Percentiles rank a stretch among this genome's conserved stretches.
phyloP scores from a whole-genome alignment of 2,113 vertebrate species.

The Scartelaos histophorus region DNA sequence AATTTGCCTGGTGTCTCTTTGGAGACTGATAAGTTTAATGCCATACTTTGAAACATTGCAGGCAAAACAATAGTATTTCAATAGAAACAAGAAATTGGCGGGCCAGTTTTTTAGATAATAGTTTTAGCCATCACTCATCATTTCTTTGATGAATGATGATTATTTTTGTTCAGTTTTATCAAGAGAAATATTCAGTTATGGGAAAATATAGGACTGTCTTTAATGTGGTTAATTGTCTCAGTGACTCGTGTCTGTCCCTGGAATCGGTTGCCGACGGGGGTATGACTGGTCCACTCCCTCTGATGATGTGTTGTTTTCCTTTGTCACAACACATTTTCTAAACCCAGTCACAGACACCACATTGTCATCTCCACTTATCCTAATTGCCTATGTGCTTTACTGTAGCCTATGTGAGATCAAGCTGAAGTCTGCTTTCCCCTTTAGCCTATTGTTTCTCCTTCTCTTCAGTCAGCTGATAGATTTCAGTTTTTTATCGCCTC shows the following conservation, averaged over 20 bases:
- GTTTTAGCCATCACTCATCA: too few relatives aligned
- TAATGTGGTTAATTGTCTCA: background rate
- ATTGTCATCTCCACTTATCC: background rate
- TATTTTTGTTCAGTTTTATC: too few relatives aligned
- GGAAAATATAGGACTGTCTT: too few relatives aligned
- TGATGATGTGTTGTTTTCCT: background rate
- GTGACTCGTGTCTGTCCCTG: background rate
- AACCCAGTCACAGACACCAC: conserved; percentile 2
- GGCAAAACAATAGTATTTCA: too few relatives aligned
- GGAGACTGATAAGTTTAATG: too few relatives aligned
- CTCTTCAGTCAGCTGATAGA: background rate
- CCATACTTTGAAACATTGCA: too few relatives aligned
- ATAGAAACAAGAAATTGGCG: too few relatives aligned
- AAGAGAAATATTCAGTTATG: too few relatives aligned
- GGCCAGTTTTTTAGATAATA: too few relatives aligned
- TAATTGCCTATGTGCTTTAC: background rate
- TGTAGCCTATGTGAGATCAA: background rate
- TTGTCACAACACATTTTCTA: background rate
- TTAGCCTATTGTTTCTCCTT: background rate
- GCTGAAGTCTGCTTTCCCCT: background rate
- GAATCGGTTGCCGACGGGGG: background rate
- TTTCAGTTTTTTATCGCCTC: background rate
- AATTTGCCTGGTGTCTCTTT: too few relatives aligned
- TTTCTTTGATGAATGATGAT: too few relatives aligned
- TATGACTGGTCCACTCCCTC: background rate